A percentile compares a stretch with the other conserved stretches of the same genome.
These are phyloP conservation scores for Callopanchax toddi DNA, from an alignment of 2,113 vertebrate genomes.

Conservation along the genomic window DNA sequence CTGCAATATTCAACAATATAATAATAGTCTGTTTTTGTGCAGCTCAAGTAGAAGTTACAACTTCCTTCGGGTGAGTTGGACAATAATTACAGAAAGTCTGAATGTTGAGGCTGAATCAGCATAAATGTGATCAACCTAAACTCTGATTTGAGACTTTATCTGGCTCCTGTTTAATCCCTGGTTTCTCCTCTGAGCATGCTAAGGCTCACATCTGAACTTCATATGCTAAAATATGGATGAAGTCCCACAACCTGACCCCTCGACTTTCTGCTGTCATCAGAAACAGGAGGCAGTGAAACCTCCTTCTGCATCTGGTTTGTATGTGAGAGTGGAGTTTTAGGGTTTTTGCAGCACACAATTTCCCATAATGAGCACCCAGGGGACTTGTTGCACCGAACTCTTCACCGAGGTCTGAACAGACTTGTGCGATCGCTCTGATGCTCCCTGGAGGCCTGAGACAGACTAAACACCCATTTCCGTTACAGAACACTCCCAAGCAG, in stretches of 20 bases:
- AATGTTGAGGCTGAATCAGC: too few species aligned
- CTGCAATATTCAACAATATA: too few species aligned
- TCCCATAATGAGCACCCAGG: conserved; percentile 61
- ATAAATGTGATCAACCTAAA: neutral
- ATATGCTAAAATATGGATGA: conserved; percentile 11
- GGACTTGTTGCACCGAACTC: conserved; percentile 34
- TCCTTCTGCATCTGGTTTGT: conserved; percentile 17
- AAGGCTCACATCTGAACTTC: conserved; percentile 5
- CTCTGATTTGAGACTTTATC: too few species aligned
- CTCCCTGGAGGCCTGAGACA: conserved; percentile 24
- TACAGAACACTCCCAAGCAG: conserved; percentile 25
- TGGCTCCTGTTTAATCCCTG: too few species aligned
- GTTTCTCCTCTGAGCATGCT: neutral
- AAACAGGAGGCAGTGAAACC: conserved; percentile 12
- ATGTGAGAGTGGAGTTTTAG: conserved; percentile 13
- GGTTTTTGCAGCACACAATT: conserved; percentile 16
- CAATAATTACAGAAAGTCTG: too few species aligned
- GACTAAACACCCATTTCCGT: conserved; percentile 54
- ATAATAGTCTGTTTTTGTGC: too few species aligned
- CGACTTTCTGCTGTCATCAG: conserved; percentile 1
- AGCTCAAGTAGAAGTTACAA: too few species aligned
- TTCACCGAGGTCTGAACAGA: conserved; percentile 39
- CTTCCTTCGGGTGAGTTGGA: too few species aligned
- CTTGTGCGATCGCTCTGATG: conserved; percentile 45
- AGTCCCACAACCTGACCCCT: conserved; percentile 15